A percentile compares a stretch with the other conserved stretches of the same genome.
Evolutionary conservation across 2,888 invertebrate genomes (phyloP).

Genomic region (Ophion ventricosus): DNA sequence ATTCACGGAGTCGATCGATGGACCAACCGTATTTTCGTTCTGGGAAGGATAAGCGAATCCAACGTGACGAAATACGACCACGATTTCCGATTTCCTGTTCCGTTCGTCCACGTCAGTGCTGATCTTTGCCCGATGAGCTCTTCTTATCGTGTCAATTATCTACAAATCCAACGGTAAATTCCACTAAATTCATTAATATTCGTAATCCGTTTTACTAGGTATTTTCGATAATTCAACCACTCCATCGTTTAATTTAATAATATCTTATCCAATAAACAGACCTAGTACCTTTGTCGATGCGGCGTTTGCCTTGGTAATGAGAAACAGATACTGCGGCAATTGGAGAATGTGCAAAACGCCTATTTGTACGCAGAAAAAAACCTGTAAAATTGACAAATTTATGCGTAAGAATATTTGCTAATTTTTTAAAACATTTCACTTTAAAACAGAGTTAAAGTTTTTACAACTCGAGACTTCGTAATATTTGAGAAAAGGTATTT

Average conservation of each 20-base stretch:
- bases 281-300: slow-evolving; percentile 42
- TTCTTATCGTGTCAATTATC: slow-evolving; percentile 30
- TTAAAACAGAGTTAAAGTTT: not conserved
- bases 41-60: slow-evolving; percentile 38
- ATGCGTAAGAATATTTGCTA: not conserved
- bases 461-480: not conserved
- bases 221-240: not conserved
- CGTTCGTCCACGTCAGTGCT: slow-evolving; percentile 77
- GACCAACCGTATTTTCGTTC: slow-evolving; percentile 17
- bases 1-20: not conserved
- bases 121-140: not conserved
- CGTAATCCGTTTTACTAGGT: not conserved
- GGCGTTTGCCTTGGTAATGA: slow-evolving; percentile 42
- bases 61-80: slow-evolving; percentile 33
- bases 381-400: not conserved
- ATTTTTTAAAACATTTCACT: too few species aligned
- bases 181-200: not conserved
- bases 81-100: slow-evolving; percentile 17
- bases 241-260: not conserved
- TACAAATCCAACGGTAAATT: not conserved
- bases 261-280: not conserved
- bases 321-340: slow-evolving; percentile 56
- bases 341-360: slow-evolving; percentile 58
- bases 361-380: slow-evolving; percentile 64
- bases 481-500: not conserved